Evolutionary conservation across 1,140 invertebrate species (phyloP), one percentile per base, ranked within the genome.

Genomic region (Tetramorium parvispinum): DNA sequence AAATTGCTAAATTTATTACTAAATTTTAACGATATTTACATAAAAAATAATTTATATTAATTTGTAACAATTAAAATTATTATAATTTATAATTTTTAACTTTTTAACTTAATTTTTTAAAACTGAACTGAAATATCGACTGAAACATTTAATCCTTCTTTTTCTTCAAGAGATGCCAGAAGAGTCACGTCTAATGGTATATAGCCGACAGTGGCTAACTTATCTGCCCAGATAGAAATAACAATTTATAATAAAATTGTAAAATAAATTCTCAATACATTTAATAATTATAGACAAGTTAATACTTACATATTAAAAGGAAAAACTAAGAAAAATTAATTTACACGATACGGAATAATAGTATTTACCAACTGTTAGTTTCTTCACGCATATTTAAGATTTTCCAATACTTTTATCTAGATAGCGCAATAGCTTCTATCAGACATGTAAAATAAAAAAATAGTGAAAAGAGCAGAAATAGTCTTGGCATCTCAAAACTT

Each of bases 301-400:
- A 61, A 32, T 43, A 40, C 0, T 1, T 79, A 43, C 10, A 57
- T 24, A 37, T 79, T 68, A 40, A 37, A 32, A 24, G 40, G 21
- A 57, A 75, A n/a, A 6, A 43, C 5, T 0, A 40, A 57, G 46
- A 24, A 27, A 24, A 27, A 32, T 59, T n/a, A 13, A 61, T 66
- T 79, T 70, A 7, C 2, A 24, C 4, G 13, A 32, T 16, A 46
- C 16, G 13, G 13, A 21, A 46, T 16, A 0, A 21, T 13, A 3
- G 10, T 37, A 51, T 49, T 78, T 78, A 78, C 59, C 76, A 65
- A 7, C 57, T 65, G 76, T 7, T 51, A 78, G 43, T 61, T 21
- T 43, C 21, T 51, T 55, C 21, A 8, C 40, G 10, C 10, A 13
- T 5, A 11, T 66, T 16, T 11, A 24, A 13, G 2, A 7, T 53